A percentile compares a stretch with the other conserved stretches of the same genome.
These are phyloP conservation scores for Agriotes lineatus DNA, from an alignment of 2,888 invertebrate species.

Conservation along the genomic window DNA sequence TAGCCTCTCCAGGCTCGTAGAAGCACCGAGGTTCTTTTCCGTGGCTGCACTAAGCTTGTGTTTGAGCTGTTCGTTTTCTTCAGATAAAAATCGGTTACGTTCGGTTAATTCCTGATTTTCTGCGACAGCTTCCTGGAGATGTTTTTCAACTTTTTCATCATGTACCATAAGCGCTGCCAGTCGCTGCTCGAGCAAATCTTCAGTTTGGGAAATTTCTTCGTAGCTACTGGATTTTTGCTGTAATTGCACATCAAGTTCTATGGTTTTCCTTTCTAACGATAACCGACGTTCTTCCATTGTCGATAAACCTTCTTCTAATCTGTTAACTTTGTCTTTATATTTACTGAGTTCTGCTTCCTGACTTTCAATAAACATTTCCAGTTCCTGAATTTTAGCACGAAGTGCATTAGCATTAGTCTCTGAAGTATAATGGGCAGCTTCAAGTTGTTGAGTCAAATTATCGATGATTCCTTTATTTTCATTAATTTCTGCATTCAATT, in stretches of 20 bases:
- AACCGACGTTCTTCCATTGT: constrained; percentile 73
- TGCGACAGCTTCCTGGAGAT: constrained; percentile 71
- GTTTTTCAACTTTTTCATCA: constrained; percentile 73
- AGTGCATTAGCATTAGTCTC: constrained; percentile 65
- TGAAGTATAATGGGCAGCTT: constrained; percentile 62
- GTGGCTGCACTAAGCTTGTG: constrained; percentile 35
- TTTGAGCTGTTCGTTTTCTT: constrained; percentile 42
- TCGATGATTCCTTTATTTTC: constrained; percentile 56
- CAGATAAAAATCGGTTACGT: constrained; percentile 68
- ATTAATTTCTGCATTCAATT: constrained; percentile 42
- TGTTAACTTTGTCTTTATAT: constrained; percentile 74
- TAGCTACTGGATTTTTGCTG: constrained; percentile 68
- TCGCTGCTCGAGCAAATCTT: constrained; percentile 74
- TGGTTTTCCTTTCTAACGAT: constrained; percentile 72
- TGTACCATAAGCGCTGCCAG: constrained; percentile 73
- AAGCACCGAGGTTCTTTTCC: constrained; percentile 38
- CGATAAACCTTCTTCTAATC: constrained; percentile 76
- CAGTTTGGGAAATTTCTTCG: constrained; percentile 72
- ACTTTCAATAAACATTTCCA: constrained; percentile 80
- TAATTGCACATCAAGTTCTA: constrained; percentile 73
- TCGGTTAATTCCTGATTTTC: constrained; percentile 71
- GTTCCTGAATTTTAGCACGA: constrained; percentile 80
- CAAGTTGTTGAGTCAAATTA: constrained; percentile 61
- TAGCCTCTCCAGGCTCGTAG: constrained; percentile 61
- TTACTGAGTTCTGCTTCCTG: constrained; percentile 76